Conservation (phyloP, 1,140 invertebrate species). For the Papilio polytes region DNA sequence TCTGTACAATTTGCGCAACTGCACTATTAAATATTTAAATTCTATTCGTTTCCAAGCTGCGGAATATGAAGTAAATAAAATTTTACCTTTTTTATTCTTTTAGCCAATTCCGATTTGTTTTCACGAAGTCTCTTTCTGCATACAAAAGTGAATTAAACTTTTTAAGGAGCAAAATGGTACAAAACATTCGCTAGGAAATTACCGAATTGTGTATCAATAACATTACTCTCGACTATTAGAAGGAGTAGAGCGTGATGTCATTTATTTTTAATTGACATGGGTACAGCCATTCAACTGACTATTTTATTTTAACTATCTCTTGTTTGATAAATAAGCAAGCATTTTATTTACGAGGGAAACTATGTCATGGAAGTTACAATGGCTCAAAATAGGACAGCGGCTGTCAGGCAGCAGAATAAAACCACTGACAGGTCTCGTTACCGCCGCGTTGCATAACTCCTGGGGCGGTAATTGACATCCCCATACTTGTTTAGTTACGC, state of each 20-base stretch:
- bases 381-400: slow-evolving; percentile 22
- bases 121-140: neutral
- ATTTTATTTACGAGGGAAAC: slow-evolving; percentile 3
- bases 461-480: slow-evolving; percentile 5
- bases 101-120: neutral
- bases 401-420: slow-evolving; percentile 16
- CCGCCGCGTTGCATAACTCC: slow-evolving; percentile 9
- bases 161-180: neutral
- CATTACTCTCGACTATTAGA: neutral
- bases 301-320: neutral
- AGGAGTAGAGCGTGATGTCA: neutral
- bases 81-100: slow-evolving; percentile 17
- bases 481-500: slow-evolving; percentile 12
- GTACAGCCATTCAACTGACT: neutral
- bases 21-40: slow-evolving; percentile 29
- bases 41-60: slow-evolving; percentile 21
- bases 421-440: slow-evolving; percentile 22
- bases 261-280: neutral
- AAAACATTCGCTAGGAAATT: neutral
- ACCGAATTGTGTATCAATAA: neutral
- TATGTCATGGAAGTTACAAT: slow-evolving; percentile 15
- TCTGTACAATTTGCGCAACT: slow-evolving; percentile 9
- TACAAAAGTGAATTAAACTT: neutral
- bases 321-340: slow-evolving; percentile 3
- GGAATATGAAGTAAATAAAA: slow-evolving; percentile 27